Percentiles rank a stretch among this genome's conserved stretches.
Conservation (phyloP, 2,113 vertebrate genomes). For the Micromys minutus region DNA sequence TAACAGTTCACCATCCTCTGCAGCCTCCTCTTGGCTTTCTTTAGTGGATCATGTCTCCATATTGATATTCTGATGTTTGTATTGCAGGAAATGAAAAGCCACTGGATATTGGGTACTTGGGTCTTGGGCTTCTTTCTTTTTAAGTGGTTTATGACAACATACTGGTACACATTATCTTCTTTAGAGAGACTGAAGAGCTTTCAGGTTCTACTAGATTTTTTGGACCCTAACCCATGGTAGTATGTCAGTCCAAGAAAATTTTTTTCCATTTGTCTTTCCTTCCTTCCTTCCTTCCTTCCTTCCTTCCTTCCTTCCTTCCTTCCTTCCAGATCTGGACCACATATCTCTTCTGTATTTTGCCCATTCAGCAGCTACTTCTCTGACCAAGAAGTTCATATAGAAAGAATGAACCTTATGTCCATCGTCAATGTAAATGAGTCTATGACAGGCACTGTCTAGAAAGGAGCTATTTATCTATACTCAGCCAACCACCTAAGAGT, state of each 20-base stretch:
- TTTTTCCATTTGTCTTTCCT: constrained; percentile 92
- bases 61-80: neutral
- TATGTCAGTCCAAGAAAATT: constrained; percentile 94
- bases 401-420: neutral
- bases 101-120: neutral
- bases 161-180: neutral
- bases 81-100: neutral
- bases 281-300: neutral
- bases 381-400: neutral
- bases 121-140: neutral
- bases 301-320: neutral
- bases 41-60: neutral
- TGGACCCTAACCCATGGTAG: constrained; percentile 95
- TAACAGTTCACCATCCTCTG: neutral
- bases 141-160: neutral
- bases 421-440: neutral
- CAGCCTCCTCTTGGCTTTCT: neutral
- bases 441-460: neutral
- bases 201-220: constrained; percentile 96
- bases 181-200: constrained; percentile 89
- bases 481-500: neutral
- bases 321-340: neutral
- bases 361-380: neutral
- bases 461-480: neutral
- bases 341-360: neutral